These are phyloP conservation scores for Tragelaphus imberbis DNA, from an alignment of 2,113 vertebrate species.

Conservation along the genomic window DNA sequence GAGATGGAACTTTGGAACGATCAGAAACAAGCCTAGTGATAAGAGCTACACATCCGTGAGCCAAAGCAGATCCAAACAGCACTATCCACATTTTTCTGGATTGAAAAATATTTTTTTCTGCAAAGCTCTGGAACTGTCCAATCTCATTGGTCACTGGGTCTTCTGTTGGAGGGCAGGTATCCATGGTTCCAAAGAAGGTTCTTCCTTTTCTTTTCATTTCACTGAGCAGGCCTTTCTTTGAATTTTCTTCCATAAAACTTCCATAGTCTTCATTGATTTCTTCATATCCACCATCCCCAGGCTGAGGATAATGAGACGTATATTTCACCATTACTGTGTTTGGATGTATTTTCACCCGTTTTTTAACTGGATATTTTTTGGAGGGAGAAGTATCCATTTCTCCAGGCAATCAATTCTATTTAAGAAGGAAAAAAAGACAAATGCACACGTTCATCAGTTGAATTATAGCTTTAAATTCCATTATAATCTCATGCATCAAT, in stretches of 20 bases:
- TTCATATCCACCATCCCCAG: constrained; percentile 91
- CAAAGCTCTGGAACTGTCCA: constrained; percentile 85
- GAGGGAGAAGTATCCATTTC: constrained; percentile 89
- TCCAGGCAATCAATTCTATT: constrained; percentile 54
- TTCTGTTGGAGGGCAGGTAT: constrained; percentile 80
- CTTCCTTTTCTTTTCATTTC: constrained; percentile 84
- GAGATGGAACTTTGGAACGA: constrained; percentile 95
- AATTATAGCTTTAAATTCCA: constrained; percentile 17
- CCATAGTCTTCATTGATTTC: constrained; percentile 89
- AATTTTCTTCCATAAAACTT: constrained; percentile 89
- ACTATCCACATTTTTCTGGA: constrained; percentile 93
- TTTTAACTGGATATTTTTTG: constrained; percentile 89
- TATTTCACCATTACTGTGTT: constrained; percentile 96
- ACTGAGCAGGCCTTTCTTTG: constrained; percentile 86
- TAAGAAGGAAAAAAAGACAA: constrained; percentile 3
- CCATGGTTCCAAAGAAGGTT: constrained; percentile 92
- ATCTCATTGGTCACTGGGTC: constrained; percentile 79
- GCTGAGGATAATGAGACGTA: constrained; percentile 93
- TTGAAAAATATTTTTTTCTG: constrained; percentile 88
- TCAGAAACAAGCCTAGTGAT: constrained; percentile 94
- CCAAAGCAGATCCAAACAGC: constrained; percentile 92
- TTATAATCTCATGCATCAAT: background rate
- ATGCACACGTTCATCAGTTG: constrained; percentile 29
- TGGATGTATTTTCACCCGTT: constrained; percentile 97
- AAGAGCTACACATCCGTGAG: constrained; percentile 95